Evolutionary conservation across 2,113 vertebrate species (phyloP), one percentile per base, ranked within the genome.

Genomic region (Rhinoderma darwinii): DNA sequence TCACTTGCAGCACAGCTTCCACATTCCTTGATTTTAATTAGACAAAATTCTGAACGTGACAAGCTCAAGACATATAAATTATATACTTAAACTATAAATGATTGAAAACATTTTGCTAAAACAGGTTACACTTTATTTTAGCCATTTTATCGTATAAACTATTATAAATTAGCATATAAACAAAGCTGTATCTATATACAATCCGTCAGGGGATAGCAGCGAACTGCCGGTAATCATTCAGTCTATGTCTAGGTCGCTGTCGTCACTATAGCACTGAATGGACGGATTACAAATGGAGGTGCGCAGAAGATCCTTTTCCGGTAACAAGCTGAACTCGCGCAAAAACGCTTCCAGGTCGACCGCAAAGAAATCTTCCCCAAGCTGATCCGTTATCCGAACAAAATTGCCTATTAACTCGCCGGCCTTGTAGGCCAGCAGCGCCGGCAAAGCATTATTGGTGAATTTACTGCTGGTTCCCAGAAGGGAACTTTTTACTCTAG

Each of bases 191-290:
- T 8, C 78, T 43, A 61, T 61, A 59, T 82, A 32, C 81, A 82
- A 63, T 27, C 1, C n/a, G 10, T 43, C 30, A 5, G 25, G 61
- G 8, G 10, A 20, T 1, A 18, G 54, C 32, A 50, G 25, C 4
- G 6, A 51, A 27, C 22, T 17, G 35, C 4, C 1, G 6, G 35
- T 22, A 1, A 20, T 18, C 75, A 14, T 17, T 95, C 92, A 97
- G 90, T 99, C 98, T 92, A 99, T 97, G 81, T 99, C 98, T 82
- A 99, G 94, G 89, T 99, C 98, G 0, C 98, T 99, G 92, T 99
- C 98, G 27, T 98, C 97, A 22, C 94, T 96, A 83, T 92, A 93
- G 91, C 94, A 95, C 0, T 93, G 90, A 85, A 96, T 92, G 0
- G 96, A 93, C 0, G 95, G 95, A 75, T 89, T 93, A 83, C 98